Evolutionary conservation across 2,888 invertebrate species (phyloP), one percentile per base, ranked within the genome.

Genomic region (Boloria selene): DNA sequence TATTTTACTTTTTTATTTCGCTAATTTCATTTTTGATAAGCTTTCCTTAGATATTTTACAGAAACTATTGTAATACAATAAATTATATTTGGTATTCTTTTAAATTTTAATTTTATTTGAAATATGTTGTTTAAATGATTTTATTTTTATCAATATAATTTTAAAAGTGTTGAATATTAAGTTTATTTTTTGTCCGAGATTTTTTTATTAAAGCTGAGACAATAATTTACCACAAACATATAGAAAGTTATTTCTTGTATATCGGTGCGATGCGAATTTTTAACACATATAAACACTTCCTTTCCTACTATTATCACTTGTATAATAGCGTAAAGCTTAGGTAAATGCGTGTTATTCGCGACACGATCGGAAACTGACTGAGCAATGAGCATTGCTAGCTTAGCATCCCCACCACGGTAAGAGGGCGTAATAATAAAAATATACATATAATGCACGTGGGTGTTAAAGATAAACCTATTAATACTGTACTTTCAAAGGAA

Each of bases 261-360:
- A 2, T 13, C 13, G 1, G 4, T 10, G 18, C 18, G 4, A 45
- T 13, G 26, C 10, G 2, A 3, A 54, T 42, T 38, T 13, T 4
- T 2, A 54, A 17, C 13, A 18, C 38, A 14, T 63, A 5, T 16
- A 13, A 55, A 16, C 31, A 47, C 26, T 47, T 5, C 56, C 3
- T 26, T 56, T n/a, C 16, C 22, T 49, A 49, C 59, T 63, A 56
- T n/a, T 63, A 63, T 63, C 63, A 50, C 63, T 56, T 50, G 56
- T 63, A 63, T 63, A 63, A 55, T 50, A 49, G 56, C 4, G 16
- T 22, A 44, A 55, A 18, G n/a, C 31, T 51, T 47, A 17, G 16
- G 14, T 17, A 22, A 16, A 17, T 16, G 49, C 61, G 56, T 26
- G 52, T 52, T 26, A 45, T 45, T 45, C 51, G 18, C 51, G 4